Evolutionary conservation across 2,113 vertebrate genomes (phyloP), one percentile per base, ranked within the genome.

Genomic region (Cebidichthys violaceus): DNA sequence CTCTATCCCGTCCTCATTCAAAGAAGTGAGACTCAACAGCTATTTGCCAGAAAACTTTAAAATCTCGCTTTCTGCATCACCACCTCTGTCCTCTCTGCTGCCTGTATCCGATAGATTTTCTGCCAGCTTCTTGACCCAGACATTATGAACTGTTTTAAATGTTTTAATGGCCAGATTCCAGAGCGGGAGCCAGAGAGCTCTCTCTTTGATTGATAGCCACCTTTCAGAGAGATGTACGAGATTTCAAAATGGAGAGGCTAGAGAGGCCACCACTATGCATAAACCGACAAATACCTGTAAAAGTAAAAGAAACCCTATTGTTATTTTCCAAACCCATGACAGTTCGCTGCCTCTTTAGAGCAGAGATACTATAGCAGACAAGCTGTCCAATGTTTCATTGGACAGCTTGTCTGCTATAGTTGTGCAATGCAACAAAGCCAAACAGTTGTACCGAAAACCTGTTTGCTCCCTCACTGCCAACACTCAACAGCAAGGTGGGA

Each of bases 1-100:
- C 81, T 81, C 81, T 52, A 50, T 73, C 68, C 13, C 0, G 9
- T 11, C n/a, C 59, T 61, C 35, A 70, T 77, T 83, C 70, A 84
- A 60, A 75, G 68, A 76, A 72, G 37, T 35, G 29, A 43, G 52
- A 62, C 2, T 70, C 71, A 43, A 60, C n/a, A 66, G 65, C 5
- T 9, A 54, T 85, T 84, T 59, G 43, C 60, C 52, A 6, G 9
- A 27, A 82, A 88, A 87, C 79, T 83, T 87, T 84, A 47, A 85
- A 72, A 76, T 85, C 74, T 70, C 64, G 52, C 62, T 77, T 33
- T 78, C 59, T 76, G n/a, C 50, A 55, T 86, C 52, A 10, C 64
- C 68, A 69, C 35, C 80, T 75, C 59, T 59, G 33, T 76, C 50
- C 55, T 67, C 77, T 47, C 1, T 37, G 14, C 50, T 29, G 78